These are phyloP conservation scores for Pyrgilauda ruficollis DNA, from an alignment of 2,113 vertebrate species.

Conservation along the genomic window DNA sequence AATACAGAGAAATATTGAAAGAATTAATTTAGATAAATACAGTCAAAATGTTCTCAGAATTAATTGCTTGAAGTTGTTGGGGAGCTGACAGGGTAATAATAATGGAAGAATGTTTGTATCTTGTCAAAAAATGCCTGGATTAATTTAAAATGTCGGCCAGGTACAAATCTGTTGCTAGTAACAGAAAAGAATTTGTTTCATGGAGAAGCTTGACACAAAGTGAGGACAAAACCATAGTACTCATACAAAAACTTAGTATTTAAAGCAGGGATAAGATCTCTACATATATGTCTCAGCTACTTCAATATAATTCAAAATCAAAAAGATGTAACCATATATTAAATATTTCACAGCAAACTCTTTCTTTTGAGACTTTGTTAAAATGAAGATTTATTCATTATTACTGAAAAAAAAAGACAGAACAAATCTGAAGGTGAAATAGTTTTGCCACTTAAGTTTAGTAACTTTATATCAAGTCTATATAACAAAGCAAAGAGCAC, in stretches of 20 bases:
- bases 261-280: neutral
- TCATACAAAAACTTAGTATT: neutral
- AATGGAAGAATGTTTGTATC: neutral
- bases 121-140: neutral
- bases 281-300: neutral
- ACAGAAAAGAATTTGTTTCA: neutral
- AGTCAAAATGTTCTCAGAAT: neutral
- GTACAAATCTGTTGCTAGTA: neutral
- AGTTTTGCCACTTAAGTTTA: neutral
- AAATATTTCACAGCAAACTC: neutral
- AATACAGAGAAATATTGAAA: neutral
- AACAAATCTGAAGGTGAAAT: neutral
- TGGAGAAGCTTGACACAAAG: neutral
- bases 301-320: neutral
- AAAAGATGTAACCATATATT: neutral
- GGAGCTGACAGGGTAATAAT: neutral
- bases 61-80: neutral
- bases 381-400: neutral
- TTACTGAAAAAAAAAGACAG: neutral
- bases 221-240: neutral
- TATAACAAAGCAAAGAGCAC: neutral
- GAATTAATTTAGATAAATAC: neutral
- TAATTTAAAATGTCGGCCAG: neutral
- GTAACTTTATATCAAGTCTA: neutral
- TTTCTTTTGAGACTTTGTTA: neutral